phyloP scores from a whole-genome alignment of 2,888 invertebrate genomes.

The Dicroscelio sp. region DNA sequence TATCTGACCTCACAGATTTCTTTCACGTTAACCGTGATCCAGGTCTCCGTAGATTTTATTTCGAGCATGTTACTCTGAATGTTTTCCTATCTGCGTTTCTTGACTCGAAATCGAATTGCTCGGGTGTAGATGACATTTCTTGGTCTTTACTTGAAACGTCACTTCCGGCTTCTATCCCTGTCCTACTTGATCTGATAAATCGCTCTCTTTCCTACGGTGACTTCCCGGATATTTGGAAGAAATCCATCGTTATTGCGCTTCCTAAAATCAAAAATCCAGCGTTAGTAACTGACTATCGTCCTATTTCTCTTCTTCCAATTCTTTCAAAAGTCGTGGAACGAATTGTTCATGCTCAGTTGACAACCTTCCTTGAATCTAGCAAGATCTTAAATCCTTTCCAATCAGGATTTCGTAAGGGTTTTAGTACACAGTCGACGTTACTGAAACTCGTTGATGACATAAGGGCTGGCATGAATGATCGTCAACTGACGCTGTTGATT shows the following conservation, averaged over 20 bases:
- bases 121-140: not conserved
- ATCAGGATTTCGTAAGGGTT: not conserved
- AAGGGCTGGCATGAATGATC: not conserved
- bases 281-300: slow-evolving; percentile 1
- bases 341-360: slow-evolving; percentile 31
- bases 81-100: not conserved
- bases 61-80: not conserved
- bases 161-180: not conserved
- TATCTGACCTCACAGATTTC: too few species aligned
- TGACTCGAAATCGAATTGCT: not conserved
- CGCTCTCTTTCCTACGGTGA: not conserved
- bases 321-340: slow-evolving; percentile 32
- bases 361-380: not conserved
- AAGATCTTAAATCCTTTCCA: not conserved
- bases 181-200: not conserved
- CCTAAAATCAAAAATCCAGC: not conserved
- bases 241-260: not conserved
- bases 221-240: slow-evolving; percentile 10
- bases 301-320: slow-evolving; percentile 16
- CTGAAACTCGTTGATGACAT: not conserved
- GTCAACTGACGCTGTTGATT: not conserved
- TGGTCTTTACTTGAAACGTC: not conserved
- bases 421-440: slow-evolving; percentile 23
- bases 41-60: not conserved
- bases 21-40: too few species aligned